phyloP scores from a whole-genome alignment of 2,888 invertebrate genomes.

The Eilema caniola region DNA sequence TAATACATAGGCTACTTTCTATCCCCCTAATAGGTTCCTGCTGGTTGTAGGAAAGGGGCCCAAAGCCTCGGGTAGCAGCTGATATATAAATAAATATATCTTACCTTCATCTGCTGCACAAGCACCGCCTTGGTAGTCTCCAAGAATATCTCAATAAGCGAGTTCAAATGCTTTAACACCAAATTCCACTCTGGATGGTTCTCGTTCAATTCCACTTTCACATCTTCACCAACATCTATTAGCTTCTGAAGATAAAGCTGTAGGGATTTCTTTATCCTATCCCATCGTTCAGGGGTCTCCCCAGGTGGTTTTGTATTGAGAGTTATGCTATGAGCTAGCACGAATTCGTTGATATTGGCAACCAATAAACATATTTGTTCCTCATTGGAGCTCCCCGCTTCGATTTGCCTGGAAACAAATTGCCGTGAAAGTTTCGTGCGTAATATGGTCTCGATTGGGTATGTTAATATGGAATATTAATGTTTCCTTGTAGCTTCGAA shows the following conservation, averaged over 20 bases:
- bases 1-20: too few relatives aligned
- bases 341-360: conserved; percentile 87
- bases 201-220: conserved; percentile 82
- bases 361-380: conserved; percentile 83
- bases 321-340: conserved; percentile 84
- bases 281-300: conserved; percentile 82
- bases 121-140: conserved; percentile 87
- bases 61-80: not conserved
- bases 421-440: conserved; percentile 11
- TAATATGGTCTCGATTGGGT: conserved; percentile 4
- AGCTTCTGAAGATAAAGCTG: conserved; percentile 80
- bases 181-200: conserved; percentile 75
- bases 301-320: conserved; percentile 82
- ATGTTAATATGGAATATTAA: not conserved
- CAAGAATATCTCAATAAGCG: conserved; percentile 85
- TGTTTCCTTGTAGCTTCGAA: conserved; percentile 7
- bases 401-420: conserved; percentile 72
- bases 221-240: conserved; percentile 82
- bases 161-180: conserved; percentile 79
- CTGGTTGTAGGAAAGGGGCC: too few relatives aligned
- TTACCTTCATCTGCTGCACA: conserved; percentile 87
- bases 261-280: conserved; percentile 81
- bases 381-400: conserved; percentile 66
- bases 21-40: too few relatives aligned
- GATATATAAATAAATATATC: not conserved